Evolutionary conservation across 2,113 vertebrate genomes (phyloP).

Genomic region (Choloepus hoffmanni): DNA sequence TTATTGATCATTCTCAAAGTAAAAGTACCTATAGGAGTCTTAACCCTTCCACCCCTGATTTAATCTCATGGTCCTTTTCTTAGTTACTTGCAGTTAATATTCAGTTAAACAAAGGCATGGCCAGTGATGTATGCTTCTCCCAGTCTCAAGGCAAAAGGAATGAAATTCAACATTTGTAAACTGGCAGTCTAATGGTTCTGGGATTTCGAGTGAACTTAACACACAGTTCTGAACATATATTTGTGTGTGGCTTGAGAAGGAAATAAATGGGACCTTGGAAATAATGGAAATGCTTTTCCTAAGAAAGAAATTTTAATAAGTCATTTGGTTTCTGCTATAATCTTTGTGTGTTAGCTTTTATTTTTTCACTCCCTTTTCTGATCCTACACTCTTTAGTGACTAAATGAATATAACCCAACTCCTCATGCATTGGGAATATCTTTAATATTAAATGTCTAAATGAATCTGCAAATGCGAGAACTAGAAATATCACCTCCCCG

Average conservation of each 20-base stretch:
- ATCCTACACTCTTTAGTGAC: slow-evolving; percentile 21
- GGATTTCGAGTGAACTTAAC: slow-evolving; percentile 29
- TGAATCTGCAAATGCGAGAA: slow-evolving; percentile 19
- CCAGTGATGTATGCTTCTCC: not conserved
- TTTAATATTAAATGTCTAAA: slow-evolving; percentile 63
- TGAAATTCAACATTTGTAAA: not conserved
- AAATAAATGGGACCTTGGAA: slow-evolving; percentile 53
- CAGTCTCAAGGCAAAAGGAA: slow-evolving; percentile 6
- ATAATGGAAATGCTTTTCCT: slow-evolving; percentile 46
- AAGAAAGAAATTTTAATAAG: not conserved
- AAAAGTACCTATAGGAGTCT: slow-evolving; percentile 4
- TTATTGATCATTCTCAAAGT: slow-evolving; percentile 14
- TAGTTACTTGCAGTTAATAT: slow-evolving; percentile 17
- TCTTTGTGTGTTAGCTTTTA: slow-evolving; percentile 2
- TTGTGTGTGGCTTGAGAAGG: slow-evolving; percentile 42
- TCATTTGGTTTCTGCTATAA: not conserved
- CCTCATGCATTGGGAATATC: slow-evolving; percentile 35
- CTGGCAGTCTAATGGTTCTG: not conserved
- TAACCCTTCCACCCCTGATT: not conserved
- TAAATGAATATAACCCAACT: not conserved
- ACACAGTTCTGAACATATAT: not conserved
- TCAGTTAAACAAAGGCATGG: slow-evolving; percentile 25
- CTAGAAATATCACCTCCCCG: not conserved
- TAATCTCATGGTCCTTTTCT: slow-evolving; percentile 22
- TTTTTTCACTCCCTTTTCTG: slow-evolving; percentile 60